Evolutionary conservation across 2,113 vertebrate species (phyloP), one percentile per base, ranked within the genome.

Genomic region (Tor tambroides): DNA sequence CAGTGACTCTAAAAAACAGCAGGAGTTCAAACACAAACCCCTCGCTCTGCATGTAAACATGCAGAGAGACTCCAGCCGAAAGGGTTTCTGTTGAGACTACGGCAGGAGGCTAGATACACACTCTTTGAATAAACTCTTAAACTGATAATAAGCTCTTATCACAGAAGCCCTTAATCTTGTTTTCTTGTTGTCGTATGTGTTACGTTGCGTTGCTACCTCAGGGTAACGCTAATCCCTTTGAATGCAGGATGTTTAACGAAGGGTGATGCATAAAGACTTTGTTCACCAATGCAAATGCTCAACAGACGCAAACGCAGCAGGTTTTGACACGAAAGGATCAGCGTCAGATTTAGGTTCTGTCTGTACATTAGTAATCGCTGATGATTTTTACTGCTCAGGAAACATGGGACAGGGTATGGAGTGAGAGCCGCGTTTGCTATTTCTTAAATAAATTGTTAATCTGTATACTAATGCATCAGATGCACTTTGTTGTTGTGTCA

Each of bases 291-390:
- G 5, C 23, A 14, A 46, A 76, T 71, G 67, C 15, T 35, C 28
- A 28, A 65, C 63, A 65, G 63, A 65, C 1, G 5, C 26, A 28
- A 23, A 23, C 2, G 19, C 10, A 12, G 21, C 10, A 0, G 41
- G 26, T 69, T 69, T 71, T 74, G 71, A 28, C 19, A 69, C 6
- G 1, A 51, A 69, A 51, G 14, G 82, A 87, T 84, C 81, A 72
- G 86, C 74, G 74, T 87, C 86, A 54, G 63, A 83, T 87, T 38
- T 61, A 9, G 71, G 41, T 87, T 84, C 61, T 28, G 0, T 87
- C 14, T 51, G 15, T 59, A 11, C 63, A 6, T 41, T 26, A 14
- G 11, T 38, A 43, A 23, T 2, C 19, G 0, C 2, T 2, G 6
- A 56, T 56, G 54, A 54, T 23, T 56, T 56, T 56, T 8, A 56